Percentiles rank a stretch among this genome's conserved stretches.
phyloP scores from a whole-genome alignment of 2,797 vertebrate genomes.

The Austrolebias charrua region DNA sequence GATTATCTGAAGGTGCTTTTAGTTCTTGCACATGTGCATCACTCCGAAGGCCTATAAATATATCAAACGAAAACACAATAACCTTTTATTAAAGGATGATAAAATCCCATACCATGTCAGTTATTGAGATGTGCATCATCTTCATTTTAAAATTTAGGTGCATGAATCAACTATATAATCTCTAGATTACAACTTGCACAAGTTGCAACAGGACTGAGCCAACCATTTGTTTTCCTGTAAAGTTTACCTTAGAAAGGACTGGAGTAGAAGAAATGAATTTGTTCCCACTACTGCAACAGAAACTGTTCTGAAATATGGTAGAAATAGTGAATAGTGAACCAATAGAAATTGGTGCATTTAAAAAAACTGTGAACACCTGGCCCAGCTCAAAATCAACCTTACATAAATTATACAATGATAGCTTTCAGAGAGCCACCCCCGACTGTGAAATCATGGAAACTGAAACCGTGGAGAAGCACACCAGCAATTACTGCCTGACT shows the following conservation, averaged over 20 bases:
- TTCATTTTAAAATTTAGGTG: too few relatives aligned
- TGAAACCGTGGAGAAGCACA: conserved; percentile 35
- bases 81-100: background rate
- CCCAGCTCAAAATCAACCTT: conserved; percentile 6
- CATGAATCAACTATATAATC: background rate
- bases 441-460: conserved; percentile 54
- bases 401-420: conserved; percentile 22
- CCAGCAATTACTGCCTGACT: conserved; percentile 50
- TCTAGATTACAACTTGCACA: background rate
- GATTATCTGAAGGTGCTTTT: too few relatives aligned
- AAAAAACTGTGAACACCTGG: conserved; percentile 36
- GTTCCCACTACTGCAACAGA: too few relatives aligned
- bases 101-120: background rate
- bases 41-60: background rate
- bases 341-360: background rate
- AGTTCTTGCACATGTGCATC: too few relatives aligned
- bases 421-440: conserved; percentile 31
- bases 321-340: background rate
- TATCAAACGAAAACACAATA: background rate
- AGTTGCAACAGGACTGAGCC: too few relatives aligned
- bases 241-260: too few relatives aligned
- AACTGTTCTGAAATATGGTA: background rate
- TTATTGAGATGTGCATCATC: too few relatives aligned
- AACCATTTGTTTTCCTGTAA: too few relatives aligned
- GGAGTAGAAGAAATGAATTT: too few relatives aligned